These are phyloP conservation scores for Hippotragus niger DNA, from an alignment of 2,113 vertebrate genomes.

Conservation along the genomic window DNA sequence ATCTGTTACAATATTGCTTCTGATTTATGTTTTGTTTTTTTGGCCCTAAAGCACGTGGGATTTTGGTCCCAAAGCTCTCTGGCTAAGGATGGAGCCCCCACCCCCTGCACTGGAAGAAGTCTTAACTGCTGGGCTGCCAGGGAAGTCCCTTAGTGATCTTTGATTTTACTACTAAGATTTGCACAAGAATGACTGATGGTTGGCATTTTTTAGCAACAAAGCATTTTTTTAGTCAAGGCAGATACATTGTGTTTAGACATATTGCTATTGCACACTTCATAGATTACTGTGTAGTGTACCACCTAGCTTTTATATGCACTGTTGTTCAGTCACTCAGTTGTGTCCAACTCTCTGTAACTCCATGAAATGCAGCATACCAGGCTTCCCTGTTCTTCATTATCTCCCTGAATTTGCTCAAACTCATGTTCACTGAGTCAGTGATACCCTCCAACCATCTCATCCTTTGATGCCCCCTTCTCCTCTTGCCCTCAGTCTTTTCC, in stretches of 20 bases:
- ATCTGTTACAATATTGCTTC: background rate
- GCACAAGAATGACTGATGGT: background rate
- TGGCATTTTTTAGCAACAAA: background rate
- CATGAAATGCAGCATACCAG: rapidly evolving
- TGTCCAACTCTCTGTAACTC: background rate
- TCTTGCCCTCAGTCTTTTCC: background rate
- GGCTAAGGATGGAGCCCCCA: background rate
- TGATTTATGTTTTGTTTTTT: background rate
- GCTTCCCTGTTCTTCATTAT: background rate
- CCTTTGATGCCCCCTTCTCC: background rate
- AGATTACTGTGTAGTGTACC: background rate
- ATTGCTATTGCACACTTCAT: background rate
- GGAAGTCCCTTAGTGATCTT: background rate
- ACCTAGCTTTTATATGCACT: background rate
- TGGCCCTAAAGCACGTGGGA: background rate
- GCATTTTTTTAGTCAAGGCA: background rate
- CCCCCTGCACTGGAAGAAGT: background rate
- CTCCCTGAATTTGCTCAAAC: background rate
- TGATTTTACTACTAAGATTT: background rate
- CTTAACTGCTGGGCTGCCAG: background rate
- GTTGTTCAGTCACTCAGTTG: background rate
- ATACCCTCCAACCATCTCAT: background rate
- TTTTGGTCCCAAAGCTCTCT: background rate
- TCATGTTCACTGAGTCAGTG: background rate
- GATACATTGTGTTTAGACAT: background rate